Conservation (phyloP, 2,888 invertebrate species). For the Chydorus sphaericus region DNA sequence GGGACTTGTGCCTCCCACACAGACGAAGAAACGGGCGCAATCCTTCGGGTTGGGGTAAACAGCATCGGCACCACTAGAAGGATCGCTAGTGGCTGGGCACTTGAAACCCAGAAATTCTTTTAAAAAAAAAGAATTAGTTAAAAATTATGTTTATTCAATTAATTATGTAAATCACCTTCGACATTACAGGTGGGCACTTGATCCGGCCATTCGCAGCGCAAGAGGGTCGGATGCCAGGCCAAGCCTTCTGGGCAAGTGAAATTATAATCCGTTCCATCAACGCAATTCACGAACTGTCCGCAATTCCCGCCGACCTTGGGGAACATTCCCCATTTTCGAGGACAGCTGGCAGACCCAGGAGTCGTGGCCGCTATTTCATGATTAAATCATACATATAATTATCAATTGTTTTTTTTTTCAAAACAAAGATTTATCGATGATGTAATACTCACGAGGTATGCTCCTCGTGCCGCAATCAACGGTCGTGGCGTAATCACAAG, state of each 20-base stretch:
- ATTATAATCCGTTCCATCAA: conserved; percentile 53
- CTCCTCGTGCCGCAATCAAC: conserved; percentile 57
- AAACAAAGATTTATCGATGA: background rate
- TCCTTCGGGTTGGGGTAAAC: conserved; percentile 42
- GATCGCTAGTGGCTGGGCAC: conserved; percentile 40
- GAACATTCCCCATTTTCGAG: conserved; percentile 70
- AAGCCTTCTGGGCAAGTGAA: conserved; percentile 71
- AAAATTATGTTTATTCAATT: background rate
- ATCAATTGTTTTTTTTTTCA: background rate
- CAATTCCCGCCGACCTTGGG: conserved; percentile 53
- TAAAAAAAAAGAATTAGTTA: conserved; percentile 22
- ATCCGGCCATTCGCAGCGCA: conserved; percentile 79
- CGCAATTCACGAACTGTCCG: conserved; percentile 68
- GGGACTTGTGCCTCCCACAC: conserved; percentile 52
- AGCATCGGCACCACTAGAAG: background rate
- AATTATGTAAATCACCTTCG: conserved; percentile 40
- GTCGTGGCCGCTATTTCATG: conserved; percentile 51
- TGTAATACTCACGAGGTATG: conserved; percentile 42
- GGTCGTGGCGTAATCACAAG: conserved; percentile 72
- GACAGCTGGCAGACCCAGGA: conserved; percentile 59
- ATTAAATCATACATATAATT: background rate
- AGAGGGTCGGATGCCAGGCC: conserved; percentile 53
- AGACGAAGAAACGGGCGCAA: conserved; percentile 65
- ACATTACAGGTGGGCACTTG: conserved; percentile 63
- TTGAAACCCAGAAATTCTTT: conserved; percentile 60